Evolutionary conservation across 2,888 invertebrate species (phyloP).

Genomic region (Seladonia tumulorum): DNA sequence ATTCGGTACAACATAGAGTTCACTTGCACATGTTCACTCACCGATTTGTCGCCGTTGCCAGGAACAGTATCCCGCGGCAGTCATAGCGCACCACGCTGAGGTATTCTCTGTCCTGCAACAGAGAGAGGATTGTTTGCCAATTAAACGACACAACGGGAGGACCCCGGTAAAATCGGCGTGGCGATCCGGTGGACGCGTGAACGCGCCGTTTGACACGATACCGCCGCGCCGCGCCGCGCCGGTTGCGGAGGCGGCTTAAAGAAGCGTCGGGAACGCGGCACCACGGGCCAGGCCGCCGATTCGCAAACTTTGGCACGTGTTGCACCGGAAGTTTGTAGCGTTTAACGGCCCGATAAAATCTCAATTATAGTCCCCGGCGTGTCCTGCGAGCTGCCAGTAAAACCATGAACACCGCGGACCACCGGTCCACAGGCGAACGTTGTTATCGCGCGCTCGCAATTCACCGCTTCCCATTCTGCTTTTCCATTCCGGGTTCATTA

Average conservation of each 20-base stretch:
- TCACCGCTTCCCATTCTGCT: slow-evolving; percentile 33
- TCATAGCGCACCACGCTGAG: slow-evolving; percentile 53
- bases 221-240: background rate
- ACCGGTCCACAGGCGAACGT: slow-evolving; percentile 15
- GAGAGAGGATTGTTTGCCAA: slow-evolving; percentile 13
- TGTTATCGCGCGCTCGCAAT: slow-evolving; percentile 37
- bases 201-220: slow-evolving; percentile 26
- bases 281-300: slow-evolving; percentile 3
- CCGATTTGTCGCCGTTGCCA: slow-evolving; percentile 60
- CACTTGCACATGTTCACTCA: slow-evolving; percentile 32
- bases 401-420: slow-evolving; percentile 27
- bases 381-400: slow-evolving; percentile 55
- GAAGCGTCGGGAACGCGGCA: slow-evolving; percentile 33
- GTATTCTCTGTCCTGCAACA: slow-evolving; percentile 53
- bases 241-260: slow-evolving; percentile 33
- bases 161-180: background rate
- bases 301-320: slow-evolving; percentile 68
- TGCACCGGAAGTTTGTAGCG: slow-evolving; percentile 66
- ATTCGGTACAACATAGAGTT: background rate
- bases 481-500: slow-evolving; percentile 12
- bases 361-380: slow-evolving; percentile 67
- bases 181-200: background rate
- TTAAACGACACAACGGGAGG: slow-evolving; percentile 12
- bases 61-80: slow-evolving; percentile 38
- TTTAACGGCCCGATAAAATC: slow-evolving; percentile 71